These are phyloP conservation scores for Cyrtonyx montezumae DNA, from an alignment of 2,113 vertebrate genomes.

Conservation along the genomic window DNA sequence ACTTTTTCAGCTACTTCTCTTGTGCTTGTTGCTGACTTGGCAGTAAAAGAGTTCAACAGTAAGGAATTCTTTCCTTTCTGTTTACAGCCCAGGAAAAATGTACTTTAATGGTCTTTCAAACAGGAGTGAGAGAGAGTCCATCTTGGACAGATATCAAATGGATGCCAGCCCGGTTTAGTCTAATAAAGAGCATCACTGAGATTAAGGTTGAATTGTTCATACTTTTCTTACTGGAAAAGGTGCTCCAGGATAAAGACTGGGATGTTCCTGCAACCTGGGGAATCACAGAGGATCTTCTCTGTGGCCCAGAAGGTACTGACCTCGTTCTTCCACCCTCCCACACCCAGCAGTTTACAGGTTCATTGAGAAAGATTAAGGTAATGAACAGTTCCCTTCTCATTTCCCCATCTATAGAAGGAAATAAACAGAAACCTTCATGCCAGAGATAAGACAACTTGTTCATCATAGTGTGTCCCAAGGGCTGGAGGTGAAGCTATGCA, in stretches of 20 bases:
- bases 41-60: neutral
- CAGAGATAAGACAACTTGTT: neutral
- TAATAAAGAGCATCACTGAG: conserved; percentile 51
- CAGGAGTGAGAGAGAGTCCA: neutral
- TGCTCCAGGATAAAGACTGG: neutral
- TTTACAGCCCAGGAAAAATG: conserved; percentile 23
- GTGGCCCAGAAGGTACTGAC: neutral
- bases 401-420: neutral
- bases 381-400: neutral
- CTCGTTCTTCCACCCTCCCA: neutral
- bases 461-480: neutral
- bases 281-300: neutral
- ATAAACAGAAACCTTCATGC: neutral
- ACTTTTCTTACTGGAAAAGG: conserved; percentile 7
- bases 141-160: conserved; percentile 54
- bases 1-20: neutral
- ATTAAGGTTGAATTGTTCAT: conserved; percentile 43
- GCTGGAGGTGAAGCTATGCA: neutral
- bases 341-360: neutral
- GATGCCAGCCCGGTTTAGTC: conserved; percentile 42
- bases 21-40: neutral
- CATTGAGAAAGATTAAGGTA: neutral
- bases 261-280: neutral
- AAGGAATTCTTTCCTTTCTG: neutral
- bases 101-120: conserved; percentile 10